Evolutionary conservation across 2,888 invertebrate genomes (phyloP).

Genomic region (Cryptocephalus primarius): DNA sequence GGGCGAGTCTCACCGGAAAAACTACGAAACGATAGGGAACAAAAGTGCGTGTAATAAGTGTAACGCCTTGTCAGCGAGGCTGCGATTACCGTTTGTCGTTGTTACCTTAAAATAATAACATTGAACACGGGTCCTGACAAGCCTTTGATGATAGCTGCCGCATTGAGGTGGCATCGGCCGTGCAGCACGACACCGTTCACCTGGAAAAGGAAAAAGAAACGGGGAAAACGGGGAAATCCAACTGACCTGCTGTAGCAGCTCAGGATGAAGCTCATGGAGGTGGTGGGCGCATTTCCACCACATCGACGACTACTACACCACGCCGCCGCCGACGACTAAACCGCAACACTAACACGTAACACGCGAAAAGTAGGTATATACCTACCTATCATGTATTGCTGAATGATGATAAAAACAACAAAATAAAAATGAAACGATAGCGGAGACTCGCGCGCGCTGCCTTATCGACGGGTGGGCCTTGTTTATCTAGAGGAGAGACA

Average conservation of each 20-base stretch:
- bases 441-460: too few species aligned
- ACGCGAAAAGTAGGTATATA: too few species aligned
- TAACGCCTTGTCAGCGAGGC: too few species aligned
- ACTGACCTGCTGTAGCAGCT: slow-evolving; percentile 28
- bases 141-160: slow-evolving; percentile 90
- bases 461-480: too few species aligned
- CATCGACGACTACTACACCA: slow-evolving; percentile 4
- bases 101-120: slow-evolving; percentile 74
- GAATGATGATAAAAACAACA: too few species aligned
- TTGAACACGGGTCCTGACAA: slow-evolving; percentile 73
- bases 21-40: too few species aligned
- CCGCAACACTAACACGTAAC: too few species aligned
- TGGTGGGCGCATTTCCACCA: slow-evolving; percentile 13
- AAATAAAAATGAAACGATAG: too few species aligned
- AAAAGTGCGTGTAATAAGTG: too few species aligned
- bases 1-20: too few species aligned
- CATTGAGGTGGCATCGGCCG: slow-evolving; percentile 92
- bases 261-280: slow-evolving; percentile 24
- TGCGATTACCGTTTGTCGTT: background rate
- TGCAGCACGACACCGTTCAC: slow-evolving; percentile 90
- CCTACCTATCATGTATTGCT: too few species aligned
- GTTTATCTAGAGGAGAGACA: too few species aligned
- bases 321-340: slow-evolving; percentile 2
- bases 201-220: slow-evolving; percentile 42
- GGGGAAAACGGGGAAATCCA: slow-evolving; percentile 19